These are phyloP conservation scores for Perithous albicinctus DNA, from an alignment of 2,888 invertebrate species.

Conservation along the genomic window DNA sequence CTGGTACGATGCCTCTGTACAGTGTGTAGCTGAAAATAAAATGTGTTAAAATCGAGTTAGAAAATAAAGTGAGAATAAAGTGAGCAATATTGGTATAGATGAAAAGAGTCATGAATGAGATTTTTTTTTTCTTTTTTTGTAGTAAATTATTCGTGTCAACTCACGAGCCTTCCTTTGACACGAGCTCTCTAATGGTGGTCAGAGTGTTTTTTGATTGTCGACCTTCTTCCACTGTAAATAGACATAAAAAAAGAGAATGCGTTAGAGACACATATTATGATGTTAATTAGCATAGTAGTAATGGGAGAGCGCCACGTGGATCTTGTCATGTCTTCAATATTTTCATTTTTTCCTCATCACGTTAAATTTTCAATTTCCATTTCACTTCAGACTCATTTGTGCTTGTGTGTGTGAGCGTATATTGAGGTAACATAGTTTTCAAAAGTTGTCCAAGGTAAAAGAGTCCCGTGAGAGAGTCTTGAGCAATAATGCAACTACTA, in stretches of 20 bases:
- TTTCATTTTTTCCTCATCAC: background rate
- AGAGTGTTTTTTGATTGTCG: slow-evolving; percentile 89
- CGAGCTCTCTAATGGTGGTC: slow-evolving; percentile 86
- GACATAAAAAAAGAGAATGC: slow-evolving; percentile 61
- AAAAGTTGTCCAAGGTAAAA: too few relatives aligned
- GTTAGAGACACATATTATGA: background rate
- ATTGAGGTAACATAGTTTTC: too few relatives aligned
- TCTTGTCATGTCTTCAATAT: too few relatives aligned
- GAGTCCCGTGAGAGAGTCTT: too few relatives aligned
- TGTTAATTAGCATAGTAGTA: background rate
- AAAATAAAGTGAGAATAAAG: slow-evolving; percentile 3
- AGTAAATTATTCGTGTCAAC: slow-evolving; percentile 77
- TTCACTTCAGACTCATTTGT: slow-evolving; percentile 6
- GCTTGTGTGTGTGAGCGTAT: too few relatives aligned
- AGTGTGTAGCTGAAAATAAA: slow-evolving; percentile 86
- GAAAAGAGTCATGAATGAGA: background rate
- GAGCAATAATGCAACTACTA: too few relatives aligned
- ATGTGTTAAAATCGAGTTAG: slow-evolving; percentile 10
- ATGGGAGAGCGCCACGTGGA: too few relatives aligned
- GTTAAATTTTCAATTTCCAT: background rate
- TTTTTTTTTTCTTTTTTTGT: background rate
- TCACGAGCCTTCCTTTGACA: slow-evolving; percentile 87
- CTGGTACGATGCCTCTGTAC: slow-evolving; percentile 93
- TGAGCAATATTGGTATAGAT: background rate
- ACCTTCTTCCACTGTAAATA: slow-evolving; percentile 90